Evolutionary conservation across 2,797 vertebrate species (phyloP).

Genomic region (Melanotaenia maccullochi): DNA sequence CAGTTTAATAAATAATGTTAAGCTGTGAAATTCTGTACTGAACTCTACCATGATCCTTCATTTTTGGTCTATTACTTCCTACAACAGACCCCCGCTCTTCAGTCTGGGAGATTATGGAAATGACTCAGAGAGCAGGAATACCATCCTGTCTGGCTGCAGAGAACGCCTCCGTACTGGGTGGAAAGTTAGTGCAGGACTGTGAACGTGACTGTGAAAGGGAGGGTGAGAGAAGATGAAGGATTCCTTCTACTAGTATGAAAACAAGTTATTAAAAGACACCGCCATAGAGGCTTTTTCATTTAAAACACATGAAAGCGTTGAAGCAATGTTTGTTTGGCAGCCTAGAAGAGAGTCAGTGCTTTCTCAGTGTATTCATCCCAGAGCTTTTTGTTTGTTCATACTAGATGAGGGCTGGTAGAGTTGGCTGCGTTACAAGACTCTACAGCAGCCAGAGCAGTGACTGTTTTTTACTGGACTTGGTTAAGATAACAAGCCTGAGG

Average conservation of each 20-base stretch:
- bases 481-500: slow-evolving; percentile 22
- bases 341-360: slow-evolving; percentile 4
- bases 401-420: slow-evolving; percentile 10
- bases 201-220: slow-evolving; percentile 32
- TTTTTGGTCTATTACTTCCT: slow-evolving; percentile 35
- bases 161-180: slow-evolving; percentile 51
- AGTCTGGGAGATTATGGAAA: slow-evolving; percentile 39
- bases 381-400: slow-evolving; percentile 26
- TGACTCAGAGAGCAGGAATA: slow-evolving; percentile 61
- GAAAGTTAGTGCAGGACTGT: slow-evolving; percentile 64
- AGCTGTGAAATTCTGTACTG: slow-evolving; percentile 26
- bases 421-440: slow-evolving; percentile 11
- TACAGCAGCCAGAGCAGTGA: slow-evolving; percentile 32
- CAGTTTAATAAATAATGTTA: background rate
- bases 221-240: slow-evolving; percentile 15
- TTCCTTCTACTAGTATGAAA: slow-evolving; percentile 41
- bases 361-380: slow-evolving; percentile 9
- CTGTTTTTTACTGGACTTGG: slow-evolving; percentile 32
- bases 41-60: slow-evolving; percentile 45
- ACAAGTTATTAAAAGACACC: slow-evolving; percentile 22
- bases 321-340: slow-evolving; percentile 33
- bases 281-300: background rate
- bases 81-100: slow-evolving; percentile 43
- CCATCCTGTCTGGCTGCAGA: slow-evolving; percentile 54
- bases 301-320: slow-evolving; percentile 15